Base-by-base conservation (phyloP, 2,888 invertebrate genomes). In the Escarpia spicata region DNA sequence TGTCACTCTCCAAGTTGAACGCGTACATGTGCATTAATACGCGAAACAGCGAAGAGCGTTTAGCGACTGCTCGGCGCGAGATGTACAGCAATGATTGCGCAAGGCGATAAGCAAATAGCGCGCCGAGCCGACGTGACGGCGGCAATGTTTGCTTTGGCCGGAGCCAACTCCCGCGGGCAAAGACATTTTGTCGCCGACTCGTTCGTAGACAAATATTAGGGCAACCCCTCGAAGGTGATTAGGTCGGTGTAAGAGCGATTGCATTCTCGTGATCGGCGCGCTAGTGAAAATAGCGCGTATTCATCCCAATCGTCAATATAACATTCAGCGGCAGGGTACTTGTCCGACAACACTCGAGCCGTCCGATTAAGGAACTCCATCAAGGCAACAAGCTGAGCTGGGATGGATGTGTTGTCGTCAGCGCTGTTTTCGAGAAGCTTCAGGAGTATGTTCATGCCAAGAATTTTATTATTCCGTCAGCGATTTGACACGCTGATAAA, bases 171-270 rank as follows among this genome's bases (percentile, higher is more conserved):
- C 60, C 60, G 60, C 60, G 60, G 60, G 60, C 60, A 60, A 60
- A 60, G 60, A 60, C 60, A 60, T 60, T 60, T 60, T 60, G 60
- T 60, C 60, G 60, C 60, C 60, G 60, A 12, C 60, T 60, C 60
- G 60, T 60, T 26, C 19, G 26, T 60, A 60, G 60, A 60, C 60
- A 60, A 60, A 60, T 60, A 60, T 60, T 60, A 60, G 60, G 60
- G 60, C 60, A 60, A 60, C 75, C 75, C n/a, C 75, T 75, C 75
- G 75, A 75, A 75, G 75, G 75, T 75, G 75, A 75, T 75, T 75
- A 75, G 75, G 75, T 26, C 75, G 75, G 19, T 75, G 75, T 75
- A 26, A 75, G 75, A 75, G 75, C 75, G n/a, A n/a, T 75, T 75
- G 75, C 26, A 6, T 75, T 26, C 19, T 26, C 75, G 75, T 75